Percentiles rank a stretch among this genome's conserved stretches.
phyloP scores from a whole-genome alignment of 2,797 vertebrate species.

The Phylloscopus collybita region DNA sequence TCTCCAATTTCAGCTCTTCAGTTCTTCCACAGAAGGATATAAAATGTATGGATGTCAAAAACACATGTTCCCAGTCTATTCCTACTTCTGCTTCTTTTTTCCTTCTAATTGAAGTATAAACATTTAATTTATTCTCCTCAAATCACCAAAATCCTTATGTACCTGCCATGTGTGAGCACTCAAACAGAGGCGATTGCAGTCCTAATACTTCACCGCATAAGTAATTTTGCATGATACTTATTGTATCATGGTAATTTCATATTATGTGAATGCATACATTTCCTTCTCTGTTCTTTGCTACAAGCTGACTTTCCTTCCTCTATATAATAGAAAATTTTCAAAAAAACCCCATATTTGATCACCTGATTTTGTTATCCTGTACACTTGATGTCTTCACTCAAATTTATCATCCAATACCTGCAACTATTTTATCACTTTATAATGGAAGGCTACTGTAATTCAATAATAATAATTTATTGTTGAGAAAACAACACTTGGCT shows the following conservation, averaged over 20 bases:
- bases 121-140: background rate
- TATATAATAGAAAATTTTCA: background rate
- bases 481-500: background rate
- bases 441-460: background rate
- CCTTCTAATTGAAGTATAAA: background rate
- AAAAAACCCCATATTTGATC: background rate
- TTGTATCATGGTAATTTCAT: background rate
- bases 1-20: background rate
- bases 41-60: background rate
- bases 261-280: background rate
- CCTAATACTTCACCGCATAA: background rate
- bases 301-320: background rate
- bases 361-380: background rate
- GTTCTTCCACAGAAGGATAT: background rate
- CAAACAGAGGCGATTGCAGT: background rate
- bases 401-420: background rate
- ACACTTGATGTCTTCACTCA: background rate
- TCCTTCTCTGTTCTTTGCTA: background rate
- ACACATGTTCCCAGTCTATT: background rate
- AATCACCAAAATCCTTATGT: background rate
- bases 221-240: background rate
- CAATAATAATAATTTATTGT: background rate
- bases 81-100: background rate
- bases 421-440: background rate
- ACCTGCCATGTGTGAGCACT: background rate